Conservation (phyloP, 2,113 vertebrate species). For the Pedetes capensis region DNA sequence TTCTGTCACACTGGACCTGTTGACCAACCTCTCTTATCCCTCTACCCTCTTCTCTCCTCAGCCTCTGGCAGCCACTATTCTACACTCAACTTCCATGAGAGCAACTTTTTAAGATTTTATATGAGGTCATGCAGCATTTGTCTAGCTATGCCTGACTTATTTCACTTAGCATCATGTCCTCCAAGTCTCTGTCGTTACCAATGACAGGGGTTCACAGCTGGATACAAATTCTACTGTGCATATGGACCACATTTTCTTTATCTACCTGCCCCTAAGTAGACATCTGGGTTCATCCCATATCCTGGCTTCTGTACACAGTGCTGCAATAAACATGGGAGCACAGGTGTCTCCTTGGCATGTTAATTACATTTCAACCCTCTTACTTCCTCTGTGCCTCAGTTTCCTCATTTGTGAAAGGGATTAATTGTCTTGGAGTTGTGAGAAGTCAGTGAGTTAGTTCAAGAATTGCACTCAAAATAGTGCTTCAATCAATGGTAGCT, state of each 20-base stretch:
- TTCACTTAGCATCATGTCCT: not conserved
- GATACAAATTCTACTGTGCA: not conserved
- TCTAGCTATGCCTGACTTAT: not conserved
- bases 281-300: not conserved
- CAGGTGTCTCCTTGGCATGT: not conserved
- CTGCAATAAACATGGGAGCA: not conserved
- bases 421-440: not conserved
- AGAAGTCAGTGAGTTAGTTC: not conserved
- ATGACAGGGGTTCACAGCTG: not conserved
- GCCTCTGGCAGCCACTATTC: not conserved
- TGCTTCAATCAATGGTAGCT: not conserved
- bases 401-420: not conserved
- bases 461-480: not conserved
- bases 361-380: not conserved
- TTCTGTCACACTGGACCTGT: fast-evolving
- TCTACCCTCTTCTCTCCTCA: not conserved
- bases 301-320: too few species aligned
- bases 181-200: not conserved
- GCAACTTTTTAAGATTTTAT: too few species aligned
- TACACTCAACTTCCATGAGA: not conserved
- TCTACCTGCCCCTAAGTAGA: too few species aligned
- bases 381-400: not conserved
- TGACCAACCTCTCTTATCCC: too few species aligned
- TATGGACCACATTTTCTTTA: not conserved
- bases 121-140: not conserved